Evolutionary conservation across 2,888 invertebrate genomes (phyloP).

Genomic region (Eupithecia abbreviata): DNA sequence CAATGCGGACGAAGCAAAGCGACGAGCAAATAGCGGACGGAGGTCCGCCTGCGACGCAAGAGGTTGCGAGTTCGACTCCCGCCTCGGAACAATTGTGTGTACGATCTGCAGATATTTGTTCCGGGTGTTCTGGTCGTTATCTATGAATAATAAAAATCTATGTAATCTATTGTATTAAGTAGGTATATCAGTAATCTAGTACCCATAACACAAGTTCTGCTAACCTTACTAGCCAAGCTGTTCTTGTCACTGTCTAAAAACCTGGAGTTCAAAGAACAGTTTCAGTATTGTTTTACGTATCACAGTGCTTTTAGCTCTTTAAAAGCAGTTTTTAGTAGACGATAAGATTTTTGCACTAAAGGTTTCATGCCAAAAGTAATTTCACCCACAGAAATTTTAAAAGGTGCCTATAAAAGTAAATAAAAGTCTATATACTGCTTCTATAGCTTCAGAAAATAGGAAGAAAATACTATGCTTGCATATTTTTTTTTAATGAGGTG

Average conservation of each 20-base stretch:
- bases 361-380: slow-evolving; percentile 1
- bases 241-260: neutral
- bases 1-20: no score
- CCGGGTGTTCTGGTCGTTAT: no score
- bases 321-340: slow-evolving; percentile 8
- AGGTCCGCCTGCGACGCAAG: no score
- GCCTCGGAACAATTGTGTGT: no score
- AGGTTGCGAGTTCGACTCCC: no score
- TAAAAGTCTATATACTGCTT: neutral
- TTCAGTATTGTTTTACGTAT: slow-evolving; percentile 10
- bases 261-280: neutral
- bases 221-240: neutral
- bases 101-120: no score
- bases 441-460: neutral
- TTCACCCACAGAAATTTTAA: neutral
- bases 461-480: neutral
- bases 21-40: no score
- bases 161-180: no score
- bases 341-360: slow-evolving; percentile 11
- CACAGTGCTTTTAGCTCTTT: slow-evolving; percentile 1
- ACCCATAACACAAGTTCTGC: no score
- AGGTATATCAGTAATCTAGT: no score
- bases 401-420: neutral
- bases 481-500: no score
- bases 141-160: no score